Conservation (phyloP, 2,888 invertebrate genomes). For the Ramazzottius varieornatus region DNA sequence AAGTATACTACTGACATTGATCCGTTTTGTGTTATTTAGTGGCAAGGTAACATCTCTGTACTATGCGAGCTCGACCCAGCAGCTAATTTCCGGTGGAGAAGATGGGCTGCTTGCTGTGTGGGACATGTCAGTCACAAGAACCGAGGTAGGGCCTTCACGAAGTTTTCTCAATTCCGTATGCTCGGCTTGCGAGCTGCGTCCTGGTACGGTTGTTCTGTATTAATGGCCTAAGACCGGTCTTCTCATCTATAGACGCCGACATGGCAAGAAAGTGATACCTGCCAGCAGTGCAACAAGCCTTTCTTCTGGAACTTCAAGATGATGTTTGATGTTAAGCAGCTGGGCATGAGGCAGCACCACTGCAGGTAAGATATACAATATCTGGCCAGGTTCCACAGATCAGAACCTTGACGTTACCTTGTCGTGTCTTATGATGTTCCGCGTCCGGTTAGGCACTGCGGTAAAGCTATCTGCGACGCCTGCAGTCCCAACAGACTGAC, state of each 20-base stretch:
- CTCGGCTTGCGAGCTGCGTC: background rate
- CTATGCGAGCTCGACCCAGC: slow-evolving; percentile 49
- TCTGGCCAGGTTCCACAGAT: too few species aligned
- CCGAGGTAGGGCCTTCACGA: slow-evolving; percentile 31
- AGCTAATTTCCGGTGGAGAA: slow-evolving; percentile 64
- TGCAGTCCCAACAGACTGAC: slow-evolving; percentile 66
- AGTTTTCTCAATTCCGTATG: background rate
- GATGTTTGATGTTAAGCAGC: slow-evolving; percentile 88
- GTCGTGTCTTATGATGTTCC: too few species aligned
- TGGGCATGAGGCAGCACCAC: slow-evolving; percentile 46
- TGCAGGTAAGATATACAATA: slow-evolving; percentile 22
- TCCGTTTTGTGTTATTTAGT: slow-evolving; percentile 26
- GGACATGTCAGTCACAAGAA: slow-evolving; percentile 65
- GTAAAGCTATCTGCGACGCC: slow-evolving; percentile 71
- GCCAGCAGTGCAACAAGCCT: slow-evolving; percentile 73
- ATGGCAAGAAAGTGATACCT: slow-evolving; percentile 79
- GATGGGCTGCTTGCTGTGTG: slow-evolving; percentile 72
- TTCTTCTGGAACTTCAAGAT: slow-evolving; percentile 97
- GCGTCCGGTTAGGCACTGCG: slow-evolving; percentile 48
- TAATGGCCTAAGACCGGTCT: background rate
- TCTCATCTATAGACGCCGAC: slow-evolving; percentile 41
- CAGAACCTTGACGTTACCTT: too few species aligned
- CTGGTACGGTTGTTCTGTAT: too few species aligned
- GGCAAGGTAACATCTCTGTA: slow-evolving; percentile 68
- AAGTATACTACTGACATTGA: slow-evolving; percentile 10